Evolutionary conservation across 2,113 vertebrate genomes (phyloP).

Genomic region (Triplophysa rosa): DNA sequence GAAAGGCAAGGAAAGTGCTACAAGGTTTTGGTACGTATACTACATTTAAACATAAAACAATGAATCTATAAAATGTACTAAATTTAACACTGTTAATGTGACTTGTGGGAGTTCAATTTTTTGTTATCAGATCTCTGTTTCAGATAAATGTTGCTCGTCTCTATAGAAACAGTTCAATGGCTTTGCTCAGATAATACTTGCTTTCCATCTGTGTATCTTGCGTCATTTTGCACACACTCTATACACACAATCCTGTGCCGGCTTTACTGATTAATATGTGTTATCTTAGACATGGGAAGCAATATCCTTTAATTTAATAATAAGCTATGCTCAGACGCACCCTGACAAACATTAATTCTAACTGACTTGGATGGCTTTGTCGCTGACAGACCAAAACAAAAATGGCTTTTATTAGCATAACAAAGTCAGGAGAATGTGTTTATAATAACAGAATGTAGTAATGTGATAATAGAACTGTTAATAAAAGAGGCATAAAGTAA

Average conservation of each 20-base stretch:
- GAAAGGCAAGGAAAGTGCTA: slow-evolving; percentile 49
- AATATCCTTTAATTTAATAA: slow-evolving; percentile 58
- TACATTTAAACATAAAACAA: neutral
- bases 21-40: slow-evolving; percentile 69
- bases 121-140: neutral
- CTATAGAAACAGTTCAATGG: slow-evolving; percentile 43
- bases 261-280: slow-evolving; percentile 17
- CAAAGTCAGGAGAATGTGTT: neutral
- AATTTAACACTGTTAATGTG: too few relatives aligned
- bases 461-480: too few relatives aligned
- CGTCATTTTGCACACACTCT: slow-evolving; percentile 39
- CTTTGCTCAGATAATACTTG: slow-evolving; percentile 25
- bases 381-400: too few relatives aligned
- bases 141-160: slow-evolving; percentile 33
- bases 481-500: neutral
- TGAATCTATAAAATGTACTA: too few relatives aligned
- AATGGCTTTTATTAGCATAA: slow-evolving; percentile 5
- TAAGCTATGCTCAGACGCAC: slow-evolving; percentile 38
- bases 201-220: slow-evolving; percentile 12
- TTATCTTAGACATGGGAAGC: slow-evolving; percentile 26
- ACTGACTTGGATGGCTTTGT: slow-evolving; percentile 24
- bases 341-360: slow-evolving; percentile 44
- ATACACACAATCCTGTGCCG: neutral
- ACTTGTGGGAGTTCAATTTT: neutral
- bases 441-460: neutral